A percentile compares a stretch with the other conserved stretches of the same genome.
Evolutionary conservation across 2,113 vertebrate species (phyloP).

Genomic region (Nothocercus julius): DNA sequence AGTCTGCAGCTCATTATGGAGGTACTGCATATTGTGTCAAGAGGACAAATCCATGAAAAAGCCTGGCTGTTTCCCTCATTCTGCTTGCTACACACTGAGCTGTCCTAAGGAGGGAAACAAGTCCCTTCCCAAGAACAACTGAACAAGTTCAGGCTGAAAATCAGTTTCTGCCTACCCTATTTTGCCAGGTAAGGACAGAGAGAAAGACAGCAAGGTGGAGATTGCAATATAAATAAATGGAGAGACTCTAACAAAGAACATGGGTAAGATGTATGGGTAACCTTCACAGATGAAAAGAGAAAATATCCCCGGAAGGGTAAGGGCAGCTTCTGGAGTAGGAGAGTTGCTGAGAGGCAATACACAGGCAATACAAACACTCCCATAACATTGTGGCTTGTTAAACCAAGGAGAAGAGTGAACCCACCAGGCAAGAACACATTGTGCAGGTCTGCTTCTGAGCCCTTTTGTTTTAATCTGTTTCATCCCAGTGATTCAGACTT

Average conservation of each 20-base stretch:
- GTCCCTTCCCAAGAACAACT: not conserved
- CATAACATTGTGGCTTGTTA: not conserved
- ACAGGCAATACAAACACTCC: not conserved
- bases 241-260: not conserved
- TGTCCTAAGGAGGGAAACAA: not conserved
- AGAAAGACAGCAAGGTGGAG: not conserved
- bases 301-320: not conserved
- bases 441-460: not conserved
- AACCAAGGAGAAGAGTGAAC: not conserved
- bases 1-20: not conserved
- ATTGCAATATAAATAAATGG: not conserved
- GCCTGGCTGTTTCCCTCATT: not conserved
- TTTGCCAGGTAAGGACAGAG: not conserved
- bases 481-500: not conserved
- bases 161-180: not conserved
- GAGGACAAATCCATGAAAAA: not conserved
- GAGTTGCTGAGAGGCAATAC: not conserved
- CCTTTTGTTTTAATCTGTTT: not conserved
- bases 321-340: not conserved
- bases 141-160: not conserved
- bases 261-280: not conserved
- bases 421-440: not conserved
- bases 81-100: not conserved
- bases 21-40: accelerated
- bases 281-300: not conserved